Conservation (phyloP, 2,888 invertebrate genomes). For the Chorisops tibialis region DNA sequence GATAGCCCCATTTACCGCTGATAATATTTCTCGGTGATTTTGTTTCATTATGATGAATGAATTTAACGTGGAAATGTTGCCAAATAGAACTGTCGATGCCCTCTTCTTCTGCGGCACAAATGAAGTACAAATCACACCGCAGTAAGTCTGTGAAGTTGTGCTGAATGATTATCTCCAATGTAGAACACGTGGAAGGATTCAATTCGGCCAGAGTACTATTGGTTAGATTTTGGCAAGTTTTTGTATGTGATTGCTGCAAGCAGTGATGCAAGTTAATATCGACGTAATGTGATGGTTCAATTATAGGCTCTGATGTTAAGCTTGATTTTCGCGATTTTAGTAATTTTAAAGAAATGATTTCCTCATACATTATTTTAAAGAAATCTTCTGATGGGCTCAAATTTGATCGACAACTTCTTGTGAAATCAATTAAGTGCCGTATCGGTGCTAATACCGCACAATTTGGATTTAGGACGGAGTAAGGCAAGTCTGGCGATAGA, state of each 20-base stretch:
- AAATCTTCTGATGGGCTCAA: not conserved
- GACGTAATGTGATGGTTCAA: not conserved
- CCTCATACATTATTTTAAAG: not conserved
- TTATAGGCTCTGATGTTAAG: not conserved
- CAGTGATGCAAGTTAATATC: not conserved
- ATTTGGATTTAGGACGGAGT: slow-evolving; percentile 38
- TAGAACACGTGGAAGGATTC: slow-evolving; percentile 10
- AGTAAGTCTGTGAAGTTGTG: slow-evolving; percentile 40
- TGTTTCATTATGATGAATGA: slow-evolving; percentile 35
- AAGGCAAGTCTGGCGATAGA: slow-evolving; percentile 40
- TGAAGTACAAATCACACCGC: slow-evolving; percentile 30
- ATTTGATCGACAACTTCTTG: slow-evolving; percentile 1
- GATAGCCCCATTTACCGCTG: slow-evolving; percentile 47
- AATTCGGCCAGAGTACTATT: not conserved
- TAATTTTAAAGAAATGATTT: not conserved
- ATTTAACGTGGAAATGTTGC: slow-evolving; percentile 40
- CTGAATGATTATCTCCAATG: slow-evolving; percentile 35
- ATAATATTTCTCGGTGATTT: not conserved
- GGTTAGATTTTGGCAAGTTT: not conserved
- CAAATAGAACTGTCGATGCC: slow-evolving; percentile 35
- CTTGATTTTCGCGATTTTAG: not conserved
- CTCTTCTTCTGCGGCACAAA: not conserved
- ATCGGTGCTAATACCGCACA: slow-evolving; percentile 43
- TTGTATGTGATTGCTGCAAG: not conserved
- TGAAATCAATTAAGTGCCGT: slow-evolving; percentile 37